Conservation (phyloP, 2,113 vertebrate genomes). For the Anhinga rufa region DNA sequence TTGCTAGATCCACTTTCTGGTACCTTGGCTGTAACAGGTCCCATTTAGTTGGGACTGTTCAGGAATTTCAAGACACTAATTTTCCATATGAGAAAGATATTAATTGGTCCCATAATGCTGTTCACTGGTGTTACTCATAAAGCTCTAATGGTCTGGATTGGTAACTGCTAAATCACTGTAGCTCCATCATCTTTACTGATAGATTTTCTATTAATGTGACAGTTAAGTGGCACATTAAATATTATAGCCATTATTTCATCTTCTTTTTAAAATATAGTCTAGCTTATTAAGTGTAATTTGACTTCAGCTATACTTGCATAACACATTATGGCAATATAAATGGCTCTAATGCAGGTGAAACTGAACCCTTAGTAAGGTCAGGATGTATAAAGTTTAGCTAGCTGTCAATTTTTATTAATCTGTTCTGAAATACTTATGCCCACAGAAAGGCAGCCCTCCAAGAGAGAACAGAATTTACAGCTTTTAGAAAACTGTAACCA, state of each 20-base stretch:
- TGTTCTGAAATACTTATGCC: neutral
- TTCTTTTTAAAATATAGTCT: conserved; percentile 1
- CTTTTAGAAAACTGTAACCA: neutral
- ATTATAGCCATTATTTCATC: conserved; percentile 18
- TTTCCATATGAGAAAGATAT: neutral
- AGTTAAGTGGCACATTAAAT: conserved; percentile 33
- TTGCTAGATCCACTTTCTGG: neutral
- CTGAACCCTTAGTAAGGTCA: neutral
- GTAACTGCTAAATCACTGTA: neutral
- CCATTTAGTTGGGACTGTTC: neutral
- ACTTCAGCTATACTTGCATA: neutral
- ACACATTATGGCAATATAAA: neutral
- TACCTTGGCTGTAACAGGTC: neutral
- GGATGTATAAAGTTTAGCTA: neutral
- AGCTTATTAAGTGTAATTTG: conserved; percentile 33
- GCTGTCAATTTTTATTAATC: conserved; percentile 30
- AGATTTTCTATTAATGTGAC: conserved; percentile 20
- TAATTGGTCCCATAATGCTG: neutral
- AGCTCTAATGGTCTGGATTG: neutral
- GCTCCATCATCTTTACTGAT: neutral
- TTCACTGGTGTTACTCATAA: neutral
- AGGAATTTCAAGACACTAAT: neutral
- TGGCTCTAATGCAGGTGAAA: neutral
- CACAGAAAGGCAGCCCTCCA: neutral
- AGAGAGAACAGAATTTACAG: neutral